A percentile compares a stretch with the other conserved stretches of the same genome.
These are phyloP conservation scores for Macquaria australasica DNA, from an alignment of 2,113 vertebrate genomes.

Conservation along the genomic window DNA sequence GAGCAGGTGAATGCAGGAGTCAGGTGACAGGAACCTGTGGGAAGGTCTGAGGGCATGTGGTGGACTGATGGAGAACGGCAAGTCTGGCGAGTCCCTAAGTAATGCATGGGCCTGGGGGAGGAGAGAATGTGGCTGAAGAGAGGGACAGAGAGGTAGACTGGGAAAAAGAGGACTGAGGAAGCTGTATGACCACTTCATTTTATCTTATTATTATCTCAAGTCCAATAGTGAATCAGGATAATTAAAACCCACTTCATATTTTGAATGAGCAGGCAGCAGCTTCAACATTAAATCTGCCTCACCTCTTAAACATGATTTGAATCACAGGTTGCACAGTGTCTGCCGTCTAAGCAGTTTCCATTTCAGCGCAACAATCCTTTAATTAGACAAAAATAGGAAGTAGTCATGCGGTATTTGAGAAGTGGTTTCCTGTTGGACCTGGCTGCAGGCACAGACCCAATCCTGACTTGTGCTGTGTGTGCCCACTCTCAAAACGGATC, in stretches of 20 bases:
- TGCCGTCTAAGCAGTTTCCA: slow-evolving; percentile 47
- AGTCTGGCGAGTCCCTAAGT: too few species aligned
- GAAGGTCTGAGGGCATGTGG: too few species aligned
- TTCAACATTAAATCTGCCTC: background rate
- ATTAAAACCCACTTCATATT: background rate
- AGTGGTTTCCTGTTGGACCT: slow-evolving; percentile 73
- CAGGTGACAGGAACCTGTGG: too few species aligned
- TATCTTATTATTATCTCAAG: background rate
- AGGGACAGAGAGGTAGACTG: too few species aligned
- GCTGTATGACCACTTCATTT: too few species aligned
- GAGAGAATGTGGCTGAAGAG: too few species aligned
- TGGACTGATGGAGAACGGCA: too few species aligned
- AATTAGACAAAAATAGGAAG: slow-evolving; percentile 80
- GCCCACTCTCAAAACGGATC: slow-evolving; percentile 55
- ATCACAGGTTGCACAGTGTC: slow-evolving; percentile 11
- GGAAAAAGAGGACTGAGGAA: too few species aligned
- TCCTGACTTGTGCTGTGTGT: slow-evolving; percentile 41
- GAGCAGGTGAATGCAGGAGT: too few species aligned
- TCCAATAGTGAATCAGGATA: background rate
- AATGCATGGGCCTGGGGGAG: too few species aligned
- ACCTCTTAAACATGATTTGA: slow-evolving; percentile 17
- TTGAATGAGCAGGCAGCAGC: background rate
- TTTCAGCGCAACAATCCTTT: slow-evolving; percentile 67
- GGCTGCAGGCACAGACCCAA: slow-evolving; percentile 56
- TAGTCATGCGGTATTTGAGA: slow-evolving; percentile 70